phyloP scores from a whole-genome alignment of 2,113 vertebrate genomes.

The Notarius lentiginosus region DNA sequence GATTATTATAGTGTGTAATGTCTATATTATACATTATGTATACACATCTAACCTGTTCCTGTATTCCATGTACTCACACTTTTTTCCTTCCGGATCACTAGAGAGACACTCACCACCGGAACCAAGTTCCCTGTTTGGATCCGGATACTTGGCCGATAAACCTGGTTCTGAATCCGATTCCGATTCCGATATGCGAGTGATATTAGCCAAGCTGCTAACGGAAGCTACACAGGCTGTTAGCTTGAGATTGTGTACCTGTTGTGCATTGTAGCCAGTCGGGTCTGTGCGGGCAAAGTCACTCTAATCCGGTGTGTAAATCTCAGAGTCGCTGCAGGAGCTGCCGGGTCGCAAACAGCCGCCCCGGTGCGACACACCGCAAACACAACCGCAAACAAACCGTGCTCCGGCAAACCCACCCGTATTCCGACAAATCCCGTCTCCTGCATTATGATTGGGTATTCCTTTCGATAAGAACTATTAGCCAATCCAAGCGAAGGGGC shows the following conservation, averaged over 20 bases:
- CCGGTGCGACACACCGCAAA: slow-evolving; percentile 17
- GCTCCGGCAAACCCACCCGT: not conserved
- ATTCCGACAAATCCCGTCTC: not conserved
- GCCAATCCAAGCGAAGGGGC: not conserved
- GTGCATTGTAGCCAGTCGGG: not conserved
- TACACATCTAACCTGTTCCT: too few species aligned
- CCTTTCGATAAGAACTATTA: not conserved
- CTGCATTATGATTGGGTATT: not conserved
- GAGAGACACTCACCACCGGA: too few species aligned
- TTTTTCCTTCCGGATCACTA: too few species aligned
- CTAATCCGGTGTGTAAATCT: not conserved
- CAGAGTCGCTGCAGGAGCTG: not conserved
- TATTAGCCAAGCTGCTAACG: too few species aligned
- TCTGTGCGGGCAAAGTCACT: not conserved
- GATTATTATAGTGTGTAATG: too few species aligned
- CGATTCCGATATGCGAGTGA: too few species aligned
- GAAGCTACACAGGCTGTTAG: too few species aligned
- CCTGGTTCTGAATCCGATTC: too few species aligned
- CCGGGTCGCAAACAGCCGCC: not conserved
- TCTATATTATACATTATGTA: too few species aligned
- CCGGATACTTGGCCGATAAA: too few species aligned
- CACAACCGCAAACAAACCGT: not conserved
- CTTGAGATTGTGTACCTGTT: slow-evolving; percentile 23
- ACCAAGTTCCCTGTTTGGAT: too few species aligned
- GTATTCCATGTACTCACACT: too few species aligned